Base-by-base conservation (phyloP, 2,797 vertebrate genomes). In the Chromobotia macracanthus region DNA sequence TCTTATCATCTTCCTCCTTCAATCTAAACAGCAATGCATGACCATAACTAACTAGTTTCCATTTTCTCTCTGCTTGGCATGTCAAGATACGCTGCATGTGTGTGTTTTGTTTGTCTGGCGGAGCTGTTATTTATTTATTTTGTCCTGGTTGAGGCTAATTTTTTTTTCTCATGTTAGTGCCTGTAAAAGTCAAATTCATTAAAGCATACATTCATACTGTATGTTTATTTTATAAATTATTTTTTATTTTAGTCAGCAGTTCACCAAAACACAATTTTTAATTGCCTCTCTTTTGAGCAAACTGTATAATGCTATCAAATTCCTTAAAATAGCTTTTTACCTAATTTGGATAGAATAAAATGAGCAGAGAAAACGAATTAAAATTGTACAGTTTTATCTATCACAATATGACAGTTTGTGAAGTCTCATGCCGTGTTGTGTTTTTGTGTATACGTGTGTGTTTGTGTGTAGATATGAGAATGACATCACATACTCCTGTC, bases 401-500 rank as follows among this genome's bases (percentile, higher is more conserved):
- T 15, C 5, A 10, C 8, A 21, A 11, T 21, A 12, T 23, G 35
- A 38, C 35, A 38, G 0, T 55, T 38, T 56, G 9, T 87, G 46
- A 46, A 80, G 71, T 51, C 81, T 41, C 89, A 86, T 89, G 64
- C 85, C 75, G 75, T 81, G 68, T 56, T 86, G 10, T 89, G 87
- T 90, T 58, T 85, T 5, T 75, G 80, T 51, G 77, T 80, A 71
- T 84, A 5, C 82, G 82, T 83, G 78, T 64, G 78, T 48, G 61
- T 55, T 41, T 75, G 80, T 51, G 77, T 80, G 72, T 84, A 84
- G 82, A 82, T 88, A 85, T 84, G 84, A 61, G 78, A 88, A 87
- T 91, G 84, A 86, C 87, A 85, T 83, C 88, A 85, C 87, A 86
- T 86, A 31, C 86, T 91, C 85, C 5, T 41, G 89, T 91, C 89